These are phyloP conservation scores for Nesogale talazaci DNA, from an alignment of 2,113 vertebrate genomes.

Conservation along the genomic window DNA sequence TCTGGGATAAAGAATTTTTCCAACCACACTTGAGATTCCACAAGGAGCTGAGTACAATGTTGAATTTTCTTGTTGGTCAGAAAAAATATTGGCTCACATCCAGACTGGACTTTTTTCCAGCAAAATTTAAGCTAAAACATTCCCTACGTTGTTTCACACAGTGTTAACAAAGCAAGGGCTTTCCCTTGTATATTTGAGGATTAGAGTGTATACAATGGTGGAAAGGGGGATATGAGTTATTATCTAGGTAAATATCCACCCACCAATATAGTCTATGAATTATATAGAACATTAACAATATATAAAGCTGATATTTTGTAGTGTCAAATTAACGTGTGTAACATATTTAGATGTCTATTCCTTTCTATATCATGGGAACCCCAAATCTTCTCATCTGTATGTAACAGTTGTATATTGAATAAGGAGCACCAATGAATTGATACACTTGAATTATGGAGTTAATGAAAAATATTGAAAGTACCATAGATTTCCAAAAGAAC, in stretches of 20 bases:
- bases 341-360: neutral
- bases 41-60: neutral
- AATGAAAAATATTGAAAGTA: too few species aligned
- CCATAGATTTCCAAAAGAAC: too few species aligned
- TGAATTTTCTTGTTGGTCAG: neutral
- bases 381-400: too few species aligned
- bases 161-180: too few species aligned
- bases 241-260: conserved; percentile 54
- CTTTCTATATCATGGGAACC: too few species aligned
- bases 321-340: conserved; percentile 58
- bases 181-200: too few species aligned
- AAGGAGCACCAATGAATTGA: too few species aligned
- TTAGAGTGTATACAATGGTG: neutral
- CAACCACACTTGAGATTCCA: neutral
- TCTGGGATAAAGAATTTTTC: conserved; percentile 13
- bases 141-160: neutral
- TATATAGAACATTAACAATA: neutral
- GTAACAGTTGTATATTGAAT: too few species aligned
- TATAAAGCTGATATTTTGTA: conserved; percentile 52
- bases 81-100: conserved; percentile 29
- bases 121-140: conserved; percentile 52
- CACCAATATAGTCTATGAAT: conserved; percentile 39
- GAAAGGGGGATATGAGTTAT: neutral
- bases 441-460: too few species aligned
- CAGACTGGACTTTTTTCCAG: conserved; percentile 36